phyloP scores from a whole-genome alignment of 2,113 vertebrate species.

The Cyprinodon tularosa region DNA sequence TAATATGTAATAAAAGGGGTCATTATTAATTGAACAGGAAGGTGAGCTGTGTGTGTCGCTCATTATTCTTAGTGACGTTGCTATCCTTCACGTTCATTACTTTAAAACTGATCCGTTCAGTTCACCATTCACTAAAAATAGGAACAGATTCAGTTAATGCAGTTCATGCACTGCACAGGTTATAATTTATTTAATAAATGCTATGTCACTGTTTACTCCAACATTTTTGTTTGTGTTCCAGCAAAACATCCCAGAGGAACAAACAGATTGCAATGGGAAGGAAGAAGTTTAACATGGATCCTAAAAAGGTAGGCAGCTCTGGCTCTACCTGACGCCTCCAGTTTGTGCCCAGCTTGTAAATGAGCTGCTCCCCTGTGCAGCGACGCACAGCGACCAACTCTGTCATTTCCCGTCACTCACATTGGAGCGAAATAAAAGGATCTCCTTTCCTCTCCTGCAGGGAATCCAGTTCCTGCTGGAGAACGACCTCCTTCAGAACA shows the following conservation, averaged over 20 bases:
- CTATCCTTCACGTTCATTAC: no score
- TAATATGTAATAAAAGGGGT: no score
- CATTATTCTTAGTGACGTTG: no score
- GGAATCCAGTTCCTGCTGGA: conserved; percentile 97
- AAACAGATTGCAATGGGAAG: conserved; percentile 98
- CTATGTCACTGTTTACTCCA: not conserved
- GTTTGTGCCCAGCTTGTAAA: conserved; percentile 8
- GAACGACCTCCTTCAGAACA: conserved; percentile 96
- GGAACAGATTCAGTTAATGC: no score
- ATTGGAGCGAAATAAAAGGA: conserved; percentile 12
- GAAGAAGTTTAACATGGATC: conserved; percentile 99
- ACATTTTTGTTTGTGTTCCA: conserved; percentile 58
- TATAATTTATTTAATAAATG: no score
- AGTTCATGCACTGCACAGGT: no score
- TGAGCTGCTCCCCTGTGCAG: not conserved
- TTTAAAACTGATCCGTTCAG: no score
- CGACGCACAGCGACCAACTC: conserved; percentile 10
- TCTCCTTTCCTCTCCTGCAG: conserved; percentile 66
- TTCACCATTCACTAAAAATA: no score
- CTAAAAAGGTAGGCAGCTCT: conserved; percentile 88
- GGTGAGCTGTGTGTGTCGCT: no score
- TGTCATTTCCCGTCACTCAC: conserved; percentile 27
- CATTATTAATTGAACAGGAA: no score
- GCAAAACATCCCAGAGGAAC: conserved; percentile 96
- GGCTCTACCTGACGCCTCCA: not conserved